Evolutionary conservation across 2,113 vertebrate genomes (phyloP).

Genomic region (Hippoglossus stenolepis): DNA sequence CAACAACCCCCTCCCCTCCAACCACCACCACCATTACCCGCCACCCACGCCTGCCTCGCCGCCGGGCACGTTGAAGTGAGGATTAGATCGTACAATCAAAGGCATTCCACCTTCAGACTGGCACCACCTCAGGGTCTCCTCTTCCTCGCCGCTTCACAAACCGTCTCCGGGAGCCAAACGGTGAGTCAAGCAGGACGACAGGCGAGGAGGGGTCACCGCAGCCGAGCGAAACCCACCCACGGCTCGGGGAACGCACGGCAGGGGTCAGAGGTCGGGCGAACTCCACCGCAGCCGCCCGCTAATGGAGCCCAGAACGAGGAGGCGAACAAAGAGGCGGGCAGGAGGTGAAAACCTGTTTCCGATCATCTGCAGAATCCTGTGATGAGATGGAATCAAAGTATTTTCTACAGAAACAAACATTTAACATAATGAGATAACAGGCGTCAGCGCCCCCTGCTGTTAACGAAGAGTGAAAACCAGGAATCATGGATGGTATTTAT

Average conservation of each 20-base stretch:
- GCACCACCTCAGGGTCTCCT: constrained; percentile 52
- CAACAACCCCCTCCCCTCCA: neutral
- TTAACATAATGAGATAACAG: neutral
- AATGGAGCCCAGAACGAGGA: constrained; percentile 49
- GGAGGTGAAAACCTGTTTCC: constrained; percentile 60
- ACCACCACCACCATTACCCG: constrained; percentile 28
- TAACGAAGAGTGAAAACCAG: neutral
- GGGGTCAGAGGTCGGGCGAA: constrained; percentile 59
- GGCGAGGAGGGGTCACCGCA: neutral
- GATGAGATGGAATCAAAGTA: neutral
- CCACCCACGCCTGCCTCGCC: constrained; percentile 58
- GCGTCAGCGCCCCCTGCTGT: constrained; percentile 6
- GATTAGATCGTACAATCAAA: constrained; percentile 69
- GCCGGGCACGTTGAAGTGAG: constrained; percentile 35
- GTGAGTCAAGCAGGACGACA: constrained; percentile 53
- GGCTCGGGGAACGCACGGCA: constrained; percentile 21
- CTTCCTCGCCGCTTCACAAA: constrained; percentile 19
- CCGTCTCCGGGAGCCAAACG: constrained; percentile 29
- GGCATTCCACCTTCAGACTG: constrained; percentile 67
- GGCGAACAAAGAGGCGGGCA: constrained; percentile 36
- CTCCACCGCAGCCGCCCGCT: constrained; percentile 12
- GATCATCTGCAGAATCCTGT: neutral
- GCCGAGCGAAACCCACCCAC: constrained; percentile 62
- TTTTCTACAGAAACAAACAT: neutral
- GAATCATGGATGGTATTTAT: no score